These are phyloP conservation scores for Pristionchus entomophagus DNA, from an alignment of 2,888 invertebrate genomes.

Conservation along the genomic window DNA sequence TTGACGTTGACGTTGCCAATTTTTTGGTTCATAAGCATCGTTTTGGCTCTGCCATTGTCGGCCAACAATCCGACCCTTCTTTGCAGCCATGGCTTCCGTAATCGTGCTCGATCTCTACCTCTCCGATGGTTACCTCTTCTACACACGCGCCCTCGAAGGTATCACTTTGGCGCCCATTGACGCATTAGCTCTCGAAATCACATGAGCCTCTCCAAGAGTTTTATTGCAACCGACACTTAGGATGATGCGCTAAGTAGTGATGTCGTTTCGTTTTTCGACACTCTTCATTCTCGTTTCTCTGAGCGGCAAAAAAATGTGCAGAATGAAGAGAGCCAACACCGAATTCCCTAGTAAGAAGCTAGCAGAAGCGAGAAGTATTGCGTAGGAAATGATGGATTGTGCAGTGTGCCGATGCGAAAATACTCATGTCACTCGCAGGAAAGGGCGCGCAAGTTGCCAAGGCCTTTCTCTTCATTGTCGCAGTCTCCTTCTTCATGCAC, in stretches of 20 bases:
- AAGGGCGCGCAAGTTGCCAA: not conserved
- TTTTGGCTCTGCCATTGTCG: no score
- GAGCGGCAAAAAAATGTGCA: not conserved
- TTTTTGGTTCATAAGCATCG: no score
- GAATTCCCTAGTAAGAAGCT: no score
- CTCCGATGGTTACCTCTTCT: slow-evolving; percentile 59
- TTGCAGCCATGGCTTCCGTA: slow-evolving; percentile 53
- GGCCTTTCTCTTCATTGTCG: slow-evolving; percentile 3
- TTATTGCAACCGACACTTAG: no score
- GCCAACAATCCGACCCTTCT: slow-evolving; percentile 41
- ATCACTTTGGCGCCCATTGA: slow-evolving; percentile 49
- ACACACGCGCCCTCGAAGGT: slow-evolving; percentile 55
- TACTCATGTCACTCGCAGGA: slow-evolving; percentile 21
- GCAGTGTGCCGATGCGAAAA: no score
- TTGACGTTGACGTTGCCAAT: no score
- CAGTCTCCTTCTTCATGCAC: not conserved
- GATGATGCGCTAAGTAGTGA: not conserved
- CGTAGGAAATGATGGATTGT: no score
- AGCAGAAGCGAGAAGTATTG: no score
- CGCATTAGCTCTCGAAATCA: slow-evolving; percentile 45
- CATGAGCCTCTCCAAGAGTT: no score
- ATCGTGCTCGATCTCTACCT: slow-evolving; percentile 58
- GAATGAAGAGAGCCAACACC: no score
- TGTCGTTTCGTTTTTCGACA: not conserved
- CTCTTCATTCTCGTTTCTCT: not conserved